These are phyloP conservation scores for Aurelia sp. DNA, from an alignment of 30 jellyfish, hydroid and myxozoan species.

Conservation along the genomic window DNA sequence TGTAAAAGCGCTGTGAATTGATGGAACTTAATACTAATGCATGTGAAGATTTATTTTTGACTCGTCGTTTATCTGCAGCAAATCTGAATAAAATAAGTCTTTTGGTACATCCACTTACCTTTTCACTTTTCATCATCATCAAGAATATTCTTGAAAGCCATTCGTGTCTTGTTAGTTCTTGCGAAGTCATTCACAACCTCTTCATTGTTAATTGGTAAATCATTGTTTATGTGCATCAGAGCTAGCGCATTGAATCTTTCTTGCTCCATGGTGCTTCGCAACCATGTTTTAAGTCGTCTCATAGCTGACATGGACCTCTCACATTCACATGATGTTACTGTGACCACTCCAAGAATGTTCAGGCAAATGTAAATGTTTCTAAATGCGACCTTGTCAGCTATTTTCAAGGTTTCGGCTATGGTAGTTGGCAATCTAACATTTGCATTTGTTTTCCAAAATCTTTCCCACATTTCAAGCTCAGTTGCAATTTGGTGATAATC, in stretches of 20 bases:
- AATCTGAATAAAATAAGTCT: too few relatives aligned
- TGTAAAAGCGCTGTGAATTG: too few relatives aligned
- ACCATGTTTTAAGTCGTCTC: slow-evolving; percentile 55
- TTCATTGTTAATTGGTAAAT: background rate
- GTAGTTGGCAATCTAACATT: slow-evolving; percentile 23
- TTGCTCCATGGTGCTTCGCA: slow-evolving; percentile 54
- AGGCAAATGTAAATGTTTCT: slow-evolving; percentile 58
- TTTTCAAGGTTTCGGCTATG: slow-evolving; percentile 19
- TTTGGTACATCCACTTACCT: too few relatives aligned
- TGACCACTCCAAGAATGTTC: slow-evolving; percentile 59
- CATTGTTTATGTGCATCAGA: slow-evolving; percentile 14
- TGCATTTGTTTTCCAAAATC: slow-evolving; percentile 23
- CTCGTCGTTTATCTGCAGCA: too few relatives aligned
- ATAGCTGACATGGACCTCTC: slow-evolving; percentile 65
- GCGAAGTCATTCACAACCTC: slow-evolving; percentile 2
- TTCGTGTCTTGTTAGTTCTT: slow-evolving; percentile 9
- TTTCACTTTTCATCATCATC: background rate
- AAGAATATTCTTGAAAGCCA: background rate
- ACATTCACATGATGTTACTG: slow-evolving; percentile 74
- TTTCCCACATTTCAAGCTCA: slow-evolving; percentile 44
- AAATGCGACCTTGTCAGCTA: slow-evolving; percentile 41
- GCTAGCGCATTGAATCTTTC: slow-evolving; percentile 27
- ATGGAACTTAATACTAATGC: too few relatives aligned
- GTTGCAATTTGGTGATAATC: slow-evolving; percentile 6
- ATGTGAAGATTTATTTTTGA: too few relatives aligned